Conservation (phyloP, 2,888 invertebrate genomes). For the Acanthococcus lagerstroemiae region DNA sequence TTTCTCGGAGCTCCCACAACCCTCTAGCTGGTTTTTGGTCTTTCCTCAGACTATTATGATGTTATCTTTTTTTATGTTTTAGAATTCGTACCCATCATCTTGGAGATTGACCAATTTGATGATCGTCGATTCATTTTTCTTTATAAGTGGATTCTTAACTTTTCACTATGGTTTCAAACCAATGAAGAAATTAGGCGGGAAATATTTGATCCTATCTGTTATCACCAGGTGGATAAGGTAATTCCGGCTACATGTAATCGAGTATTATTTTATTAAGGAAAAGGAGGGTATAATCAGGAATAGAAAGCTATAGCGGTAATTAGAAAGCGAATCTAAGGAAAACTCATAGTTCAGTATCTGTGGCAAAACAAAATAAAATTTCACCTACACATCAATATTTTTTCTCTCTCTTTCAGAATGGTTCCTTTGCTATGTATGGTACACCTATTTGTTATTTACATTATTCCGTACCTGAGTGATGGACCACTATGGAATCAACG, state of each 20-base stretch:
- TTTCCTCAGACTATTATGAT: too few species aligned
- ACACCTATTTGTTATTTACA: background rate
- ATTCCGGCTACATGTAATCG: too few species aligned
- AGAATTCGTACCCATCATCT: too few species aligned
- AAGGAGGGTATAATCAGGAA: too few species aligned
- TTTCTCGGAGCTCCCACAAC: too few species aligned
- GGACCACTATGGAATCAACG: slow-evolving; percentile 35
- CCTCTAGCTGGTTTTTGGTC: too few species aligned
- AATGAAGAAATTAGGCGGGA: slow-evolving; percentile 18
- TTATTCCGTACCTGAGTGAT: slow-evolving; percentile 30
- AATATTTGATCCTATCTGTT: background rate
- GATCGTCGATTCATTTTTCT: slow-evolving; percentile 39
- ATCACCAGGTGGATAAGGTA: slow-evolving; percentile 16
- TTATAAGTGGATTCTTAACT: slow-evolving; percentile 38
- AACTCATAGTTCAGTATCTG: background rate
- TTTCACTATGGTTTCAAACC: slow-evolving; percentile 32
- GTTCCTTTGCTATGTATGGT: slow-evolving; percentile 21
- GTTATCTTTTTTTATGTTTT: too few species aligned
- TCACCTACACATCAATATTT: background rate
- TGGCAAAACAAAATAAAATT: background rate
- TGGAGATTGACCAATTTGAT: too few species aligned
- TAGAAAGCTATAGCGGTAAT: too few species aligned
- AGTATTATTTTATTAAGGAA: too few species aligned
- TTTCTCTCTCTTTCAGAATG: slow-evolving; percentile 12
- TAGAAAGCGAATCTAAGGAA: too few species aligned